These are phyloP conservation scores for Eristalis intricaria DNA, from an alignment of 2,888 invertebrate genomes.

Conservation along the genomic window DNA sequence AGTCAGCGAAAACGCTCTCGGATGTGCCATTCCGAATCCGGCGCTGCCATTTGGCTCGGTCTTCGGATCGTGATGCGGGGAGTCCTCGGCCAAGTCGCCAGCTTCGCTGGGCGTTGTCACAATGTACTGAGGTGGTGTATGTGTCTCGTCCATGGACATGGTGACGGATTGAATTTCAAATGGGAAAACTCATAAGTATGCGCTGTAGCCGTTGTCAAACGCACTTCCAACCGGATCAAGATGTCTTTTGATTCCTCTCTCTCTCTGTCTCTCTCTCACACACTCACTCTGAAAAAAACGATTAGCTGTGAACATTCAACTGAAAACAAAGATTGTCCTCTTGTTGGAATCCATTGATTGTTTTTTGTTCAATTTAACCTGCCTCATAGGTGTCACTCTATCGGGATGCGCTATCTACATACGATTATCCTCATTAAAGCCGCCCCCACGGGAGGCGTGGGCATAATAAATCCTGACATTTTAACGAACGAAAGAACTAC, in stretches of 20 bases:
- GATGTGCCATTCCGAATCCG: slow-evolving; percentile 49
- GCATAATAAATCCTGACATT: slow-evolving; percentile 38
- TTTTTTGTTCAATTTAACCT: not conserved
- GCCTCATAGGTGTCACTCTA: not conserved
- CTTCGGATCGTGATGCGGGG: slow-evolving; percentile 67
- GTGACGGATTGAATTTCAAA: slow-evolving; percentile 59
- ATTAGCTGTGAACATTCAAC: slow-evolving; percentile 15
- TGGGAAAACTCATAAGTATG: slow-evolving; percentile 62
- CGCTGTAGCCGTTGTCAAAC: not conserved
- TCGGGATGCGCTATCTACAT: not conserved
- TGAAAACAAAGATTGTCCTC: slow-evolving; percentile 5
- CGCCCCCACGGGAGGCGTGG: slow-evolving; percentile 23
- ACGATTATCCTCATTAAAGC: slow-evolving; percentile 58
- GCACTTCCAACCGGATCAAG: slow-evolving; percentile 19
- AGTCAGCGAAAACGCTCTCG: slow-evolving; percentile 45
- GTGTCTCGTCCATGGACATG: slow-evolving; percentile 74
- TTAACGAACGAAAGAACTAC: slow-evolving; percentile 16
- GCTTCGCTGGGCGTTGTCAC: slow-evolving; percentile 80
- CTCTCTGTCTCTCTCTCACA: slow-evolving; percentile 1
- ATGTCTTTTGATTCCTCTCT: not conserved
- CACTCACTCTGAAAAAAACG: slow-evolving; percentile 27
- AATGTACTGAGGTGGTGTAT: slow-evolving; percentile 79
- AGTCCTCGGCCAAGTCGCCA: slow-evolving; percentile 77
- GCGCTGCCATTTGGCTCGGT: slow-evolving; percentile 73
- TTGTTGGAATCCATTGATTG: slow-evolving; percentile 62